Conservation (phyloP, 2,888 invertebrate genomes). For the Carterocephalus palaemon region DNA sequence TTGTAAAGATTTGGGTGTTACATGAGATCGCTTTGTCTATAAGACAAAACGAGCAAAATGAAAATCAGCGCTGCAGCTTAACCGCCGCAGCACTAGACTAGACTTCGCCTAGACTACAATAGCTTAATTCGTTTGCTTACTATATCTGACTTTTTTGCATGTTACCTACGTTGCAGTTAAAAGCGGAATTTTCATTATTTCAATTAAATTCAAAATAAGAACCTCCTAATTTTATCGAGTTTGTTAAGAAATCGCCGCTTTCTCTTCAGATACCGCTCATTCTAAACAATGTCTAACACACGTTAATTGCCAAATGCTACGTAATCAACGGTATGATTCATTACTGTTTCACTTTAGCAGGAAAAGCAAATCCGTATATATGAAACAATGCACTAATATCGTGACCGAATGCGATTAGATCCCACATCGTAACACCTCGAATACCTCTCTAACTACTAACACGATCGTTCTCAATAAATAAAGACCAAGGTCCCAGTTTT, state of each 20-base stretch:
- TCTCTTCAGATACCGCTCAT: constrained; percentile 11
- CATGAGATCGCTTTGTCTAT: too few relatives aligned
- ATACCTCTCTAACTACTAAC: constrained; percentile 31
- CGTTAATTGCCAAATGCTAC: constrained; percentile 15
- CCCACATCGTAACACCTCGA: constrained; percentile 40
- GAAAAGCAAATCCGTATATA: constrained; percentile 17
- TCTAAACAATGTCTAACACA: constrained; percentile 16
- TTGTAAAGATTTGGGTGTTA: too few relatives aligned
- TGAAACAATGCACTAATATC: constrained; percentile 28
- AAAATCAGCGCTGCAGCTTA: too few relatives aligned
- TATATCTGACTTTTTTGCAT: too few relatives aligned
- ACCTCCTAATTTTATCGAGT: too few relatives aligned
- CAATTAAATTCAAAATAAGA: too few relatives aligned
- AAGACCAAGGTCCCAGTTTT: constrained; percentile 42
- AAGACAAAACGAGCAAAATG: too few relatives aligned
- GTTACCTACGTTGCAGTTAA: too few relatives aligned
- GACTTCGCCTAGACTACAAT: too few relatives aligned
- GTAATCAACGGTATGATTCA: constrained; percentile 20
- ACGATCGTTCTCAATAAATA: constrained; percentile 38
- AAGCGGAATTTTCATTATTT: too few relatives aligned
- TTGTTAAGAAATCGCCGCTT: constrained; percentile 8
- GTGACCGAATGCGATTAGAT: constrained; percentile 37
- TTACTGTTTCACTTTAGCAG: constrained; percentile 18
- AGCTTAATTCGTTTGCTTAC: too few relatives aligned
- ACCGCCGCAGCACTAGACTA: too few relatives aligned